Conservation (phyloP, 2,113 vertebrate genomes). For the Thryonomys swinderianus region DNA sequence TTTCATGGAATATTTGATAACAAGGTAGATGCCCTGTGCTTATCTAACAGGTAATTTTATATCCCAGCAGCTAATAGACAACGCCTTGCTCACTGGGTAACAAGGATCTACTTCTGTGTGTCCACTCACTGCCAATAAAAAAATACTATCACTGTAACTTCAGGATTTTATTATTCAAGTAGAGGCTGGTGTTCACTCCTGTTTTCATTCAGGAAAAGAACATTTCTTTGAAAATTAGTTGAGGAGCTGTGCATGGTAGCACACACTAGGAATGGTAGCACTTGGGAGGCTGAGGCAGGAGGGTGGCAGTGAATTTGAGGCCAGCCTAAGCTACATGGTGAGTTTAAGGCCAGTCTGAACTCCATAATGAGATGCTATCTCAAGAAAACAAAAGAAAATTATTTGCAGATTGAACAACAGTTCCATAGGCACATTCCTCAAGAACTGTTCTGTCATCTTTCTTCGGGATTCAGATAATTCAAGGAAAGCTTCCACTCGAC, state of each 20-base stretch:
- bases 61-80: not conserved
- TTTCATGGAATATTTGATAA: not conserved
- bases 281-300: not conserved
- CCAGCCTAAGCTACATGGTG: not conserved
- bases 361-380: not conserved
- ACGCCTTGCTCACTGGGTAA: conserved; percentile 84
- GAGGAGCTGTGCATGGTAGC: not conserved
- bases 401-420: not conserved
- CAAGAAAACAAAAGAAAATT: not conserved
- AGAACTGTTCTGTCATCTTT: not conserved
- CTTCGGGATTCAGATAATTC: not conserved
- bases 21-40: not conserved
- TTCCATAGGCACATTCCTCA: not conserved
- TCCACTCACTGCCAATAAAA: conserved; percentile 87
- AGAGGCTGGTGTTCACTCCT: conserved; percentile 41
- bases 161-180: conserved; percentile 65
- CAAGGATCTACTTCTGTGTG: conserved; percentile 83
- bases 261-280: not conserved
- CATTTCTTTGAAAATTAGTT: conserved; percentile 25
- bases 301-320: not conserved
- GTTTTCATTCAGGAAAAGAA: not conserved
- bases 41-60: not conserved
- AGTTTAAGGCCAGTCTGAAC: not conserved
- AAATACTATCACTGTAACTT: conserved; percentile 84
- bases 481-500: conserved; percentile 75